Evolutionary conservation across 2,113 vertebrate genomes (phyloP).

Genomic region (Rhombomys opimus): DNA sequence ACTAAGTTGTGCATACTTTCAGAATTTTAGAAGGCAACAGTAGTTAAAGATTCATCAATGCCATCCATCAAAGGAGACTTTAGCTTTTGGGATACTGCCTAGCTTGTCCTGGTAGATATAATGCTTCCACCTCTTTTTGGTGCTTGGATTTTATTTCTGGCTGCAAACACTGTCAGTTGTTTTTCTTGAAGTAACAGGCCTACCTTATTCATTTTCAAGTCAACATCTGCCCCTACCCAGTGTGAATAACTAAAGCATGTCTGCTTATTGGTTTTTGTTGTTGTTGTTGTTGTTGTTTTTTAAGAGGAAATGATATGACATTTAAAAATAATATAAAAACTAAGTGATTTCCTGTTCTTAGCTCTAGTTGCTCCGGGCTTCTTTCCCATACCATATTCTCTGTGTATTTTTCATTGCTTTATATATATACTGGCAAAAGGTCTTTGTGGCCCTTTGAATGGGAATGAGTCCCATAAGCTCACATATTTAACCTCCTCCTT

Average conservation of each 20-base stretch:
- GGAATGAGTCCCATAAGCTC: too few relatives aligned
- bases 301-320: background rate
- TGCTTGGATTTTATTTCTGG: conserved; percentile 42
- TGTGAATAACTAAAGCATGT: background rate
- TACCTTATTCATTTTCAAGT: conserved; percentile 35
- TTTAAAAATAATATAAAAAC: background rate
- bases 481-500: too few relatives aligned
- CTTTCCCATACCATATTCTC: background rate
- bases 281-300: background rate
- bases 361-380: background rate
- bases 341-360: background rate
- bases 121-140: background rate
- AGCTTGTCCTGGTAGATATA: background rate
- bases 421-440: background rate
- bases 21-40: background rate
- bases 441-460: too few relatives aligned
- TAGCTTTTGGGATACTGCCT: background rate
- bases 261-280: background rate
- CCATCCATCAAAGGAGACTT: conserved; percentile 23
- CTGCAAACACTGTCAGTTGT: background rate
- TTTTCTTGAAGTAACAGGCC: conserved; percentile 28
- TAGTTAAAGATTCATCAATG: background rate
- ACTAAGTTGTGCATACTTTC: background rate
- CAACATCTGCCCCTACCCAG: background rate
- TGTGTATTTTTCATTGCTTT: background rate